Percentiles rank a stretch among this genome's conserved stretches.
phyloP scores from a whole-genome alignment of 2,888 invertebrate species.

The Dysmachus trigonus region DNA sequence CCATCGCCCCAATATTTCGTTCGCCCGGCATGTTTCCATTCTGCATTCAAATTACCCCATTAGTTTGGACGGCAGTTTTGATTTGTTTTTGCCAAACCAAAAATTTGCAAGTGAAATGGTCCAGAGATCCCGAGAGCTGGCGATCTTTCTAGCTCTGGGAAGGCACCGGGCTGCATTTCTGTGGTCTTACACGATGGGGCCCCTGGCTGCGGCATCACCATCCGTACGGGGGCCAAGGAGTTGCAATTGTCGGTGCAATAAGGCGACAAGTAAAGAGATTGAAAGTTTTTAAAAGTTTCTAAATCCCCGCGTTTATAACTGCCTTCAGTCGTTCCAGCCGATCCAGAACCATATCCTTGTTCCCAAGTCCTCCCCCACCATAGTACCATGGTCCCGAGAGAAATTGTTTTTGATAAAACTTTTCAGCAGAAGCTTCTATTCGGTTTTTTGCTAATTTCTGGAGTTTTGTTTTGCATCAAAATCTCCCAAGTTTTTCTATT shows the following conservation, averaged over 20 bases:
- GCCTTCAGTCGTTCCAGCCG: not conserved
- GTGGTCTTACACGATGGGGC: not conserved
- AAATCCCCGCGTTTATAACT: constrained; percentile 30
- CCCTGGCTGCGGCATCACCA: not conserved
- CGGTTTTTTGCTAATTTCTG: constrained; percentile 22
- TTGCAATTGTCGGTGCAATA: constrained; percentile 20
- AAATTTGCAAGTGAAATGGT: constrained; percentile 11
- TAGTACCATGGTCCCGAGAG: not conserved
- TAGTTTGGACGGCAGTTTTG: constrained; percentile 35
- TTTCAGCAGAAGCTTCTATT: constrained; percentile 15
- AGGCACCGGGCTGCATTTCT: not conserved
- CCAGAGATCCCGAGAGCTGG: not conserved
- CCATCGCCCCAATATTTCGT: constrained; percentile 8
- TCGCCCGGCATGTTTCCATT: not conserved
- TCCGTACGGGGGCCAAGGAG: not conserved
- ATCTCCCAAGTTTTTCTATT: constrained; percentile 19
- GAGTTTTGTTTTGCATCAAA: constrained; percentile 34
- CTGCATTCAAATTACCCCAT: constrained; percentile 34
- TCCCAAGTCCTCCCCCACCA: not conserved
- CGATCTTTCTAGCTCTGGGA: not conserved
- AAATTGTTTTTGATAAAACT: constrained; percentile 39
- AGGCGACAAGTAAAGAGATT: constrained; percentile 34
- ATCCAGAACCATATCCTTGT: not conserved
- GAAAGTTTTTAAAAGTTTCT: constrained; percentile 29
- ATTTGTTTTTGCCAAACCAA: constrained; percentile 31